These are phyloP conservation scores for Hemicordylus capensis DNA, from an alignment of 2,113 vertebrate genomes.

Conservation along the genomic window DNA sequence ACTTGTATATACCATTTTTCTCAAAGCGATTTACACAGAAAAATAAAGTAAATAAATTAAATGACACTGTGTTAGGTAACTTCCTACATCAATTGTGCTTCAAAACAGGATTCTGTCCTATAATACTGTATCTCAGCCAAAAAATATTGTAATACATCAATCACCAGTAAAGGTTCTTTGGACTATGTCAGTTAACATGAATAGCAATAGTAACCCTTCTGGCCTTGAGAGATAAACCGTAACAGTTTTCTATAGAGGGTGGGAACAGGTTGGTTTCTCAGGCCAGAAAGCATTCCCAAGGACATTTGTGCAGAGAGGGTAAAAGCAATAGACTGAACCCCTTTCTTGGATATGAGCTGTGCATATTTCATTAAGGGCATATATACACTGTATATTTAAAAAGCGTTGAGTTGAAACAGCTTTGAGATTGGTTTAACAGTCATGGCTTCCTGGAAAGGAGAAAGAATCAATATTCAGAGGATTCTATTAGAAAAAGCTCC, in stretches of 20 bases:
- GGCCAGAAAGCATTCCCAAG: neutral
- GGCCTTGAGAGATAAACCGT: neutral
- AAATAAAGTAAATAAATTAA: too few relatives aligned
- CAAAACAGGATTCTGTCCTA: too few relatives aligned
- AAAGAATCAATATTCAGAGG: neutral
- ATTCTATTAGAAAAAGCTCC: neutral
- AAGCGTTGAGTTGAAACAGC: too few relatives aligned
- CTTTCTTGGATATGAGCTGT: neutral
- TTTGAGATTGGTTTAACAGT: neutral
- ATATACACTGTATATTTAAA: neutral
- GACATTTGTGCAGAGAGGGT: too few relatives aligned
- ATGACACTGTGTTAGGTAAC: too few relatives aligned
- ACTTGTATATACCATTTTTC: too few relatives aligned
- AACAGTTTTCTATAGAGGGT: neutral
- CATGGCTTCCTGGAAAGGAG: neutral
- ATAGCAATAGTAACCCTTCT: neutral
- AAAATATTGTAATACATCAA: neutral
- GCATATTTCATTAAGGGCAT: neutral
- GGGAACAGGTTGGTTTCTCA: neutral
- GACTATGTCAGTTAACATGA: neutral
- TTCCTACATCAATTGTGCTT: too few relatives aligned
- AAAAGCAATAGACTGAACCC: too few relatives aligned
- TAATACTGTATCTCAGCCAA: neutral
- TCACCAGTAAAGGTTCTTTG: neutral
- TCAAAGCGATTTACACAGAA: too few relatives aligned